Conservation (phyloP, 2,113 vertebrate genomes). For the Nyctibius bracteatus region DNA sequence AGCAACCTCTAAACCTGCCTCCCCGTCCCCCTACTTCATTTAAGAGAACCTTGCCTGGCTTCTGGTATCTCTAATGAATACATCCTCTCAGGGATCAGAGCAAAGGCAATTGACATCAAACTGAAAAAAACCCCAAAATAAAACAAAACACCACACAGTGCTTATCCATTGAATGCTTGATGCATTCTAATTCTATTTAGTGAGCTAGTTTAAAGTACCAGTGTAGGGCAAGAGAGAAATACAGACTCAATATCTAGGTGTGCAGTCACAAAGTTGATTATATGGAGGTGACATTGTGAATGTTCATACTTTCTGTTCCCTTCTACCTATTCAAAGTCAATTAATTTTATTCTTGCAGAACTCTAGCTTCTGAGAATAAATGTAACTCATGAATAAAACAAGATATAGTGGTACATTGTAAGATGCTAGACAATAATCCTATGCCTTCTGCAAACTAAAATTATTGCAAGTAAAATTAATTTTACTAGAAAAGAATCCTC, state of each 20-base stretch:
- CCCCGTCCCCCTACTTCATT: fast-evolving
- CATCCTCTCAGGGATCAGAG: not conserved
- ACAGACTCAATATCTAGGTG: not conserved
- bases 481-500: not conserved
- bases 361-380: slow-evolving; percentile 13
- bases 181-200: not conserved
- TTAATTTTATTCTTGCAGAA: slow-evolving; percentile 4
- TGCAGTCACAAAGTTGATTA: not conserved
- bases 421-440: not conserved
- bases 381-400: slow-evolving; percentile 25
- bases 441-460: not conserved
- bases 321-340: not conserved
- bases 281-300: not conserved
- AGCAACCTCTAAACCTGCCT: not conserved
- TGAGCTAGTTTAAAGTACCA: not conserved
- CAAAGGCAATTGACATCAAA: not conserved
- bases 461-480: not conserved
- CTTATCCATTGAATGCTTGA: not conserved
- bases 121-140: fast-evolving
- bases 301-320: not conserved
- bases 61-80: not conserved
- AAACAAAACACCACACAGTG: not conserved
- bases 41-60: not conserved
- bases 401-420: not conserved
- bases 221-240: not conserved